Conservation (phyloP, 2,113 vertebrate genomes). For the Ivindomyrus marchei region DNA sequence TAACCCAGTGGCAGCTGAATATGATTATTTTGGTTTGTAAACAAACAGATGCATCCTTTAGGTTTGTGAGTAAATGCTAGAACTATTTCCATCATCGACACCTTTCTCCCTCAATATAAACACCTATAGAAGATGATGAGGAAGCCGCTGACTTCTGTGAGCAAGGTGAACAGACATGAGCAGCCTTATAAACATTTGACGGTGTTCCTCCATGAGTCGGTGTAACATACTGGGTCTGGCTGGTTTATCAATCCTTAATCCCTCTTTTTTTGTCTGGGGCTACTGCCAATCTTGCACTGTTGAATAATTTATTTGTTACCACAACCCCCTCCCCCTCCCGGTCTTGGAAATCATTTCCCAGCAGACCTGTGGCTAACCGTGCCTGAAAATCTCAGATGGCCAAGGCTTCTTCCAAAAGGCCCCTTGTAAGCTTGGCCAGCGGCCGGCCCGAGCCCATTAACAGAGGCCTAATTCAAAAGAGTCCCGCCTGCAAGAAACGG, state of each 20-base stretch:
- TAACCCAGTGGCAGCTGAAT: background rate
- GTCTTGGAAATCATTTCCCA: slow-evolving; percentile 16
- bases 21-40: background rate
- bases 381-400: slow-evolving; percentile 2
- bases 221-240: background rate
- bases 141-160: background rate
- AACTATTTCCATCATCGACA: background rate
- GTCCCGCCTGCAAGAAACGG: background rate
- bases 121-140: background rate
- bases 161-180: background rate
- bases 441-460: background rate
- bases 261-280: background rate
- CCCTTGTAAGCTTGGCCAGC: background rate
- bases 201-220: background rate
- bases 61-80: background rate
- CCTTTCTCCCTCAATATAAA: background rate
- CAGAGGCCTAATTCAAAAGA: background rate
- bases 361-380: background rate
- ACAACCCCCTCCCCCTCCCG: background rate
- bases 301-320: slow-evolving; percentile 9
- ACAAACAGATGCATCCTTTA: background rate
- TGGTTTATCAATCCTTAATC: slow-evolving; percentile 9
- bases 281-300: background rate
- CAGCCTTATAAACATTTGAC: background rate
- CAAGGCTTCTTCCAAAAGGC: background rate